Conservation (phyloP, 2,113 vertebrate genomes). For the Pseudopipra pipra region DNA sequence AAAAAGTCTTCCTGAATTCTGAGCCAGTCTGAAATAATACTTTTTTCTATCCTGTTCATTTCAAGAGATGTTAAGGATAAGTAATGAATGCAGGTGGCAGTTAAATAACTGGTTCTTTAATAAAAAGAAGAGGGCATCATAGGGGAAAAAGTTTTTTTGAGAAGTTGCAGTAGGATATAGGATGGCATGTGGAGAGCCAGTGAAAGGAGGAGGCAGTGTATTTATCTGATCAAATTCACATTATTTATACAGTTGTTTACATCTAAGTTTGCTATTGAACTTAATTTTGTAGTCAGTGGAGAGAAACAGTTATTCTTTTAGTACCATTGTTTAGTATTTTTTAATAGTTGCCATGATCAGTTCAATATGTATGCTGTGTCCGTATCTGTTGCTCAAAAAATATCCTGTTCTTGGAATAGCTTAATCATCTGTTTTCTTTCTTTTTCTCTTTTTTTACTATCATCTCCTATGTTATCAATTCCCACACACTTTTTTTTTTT, state of each 20-base stretch:
- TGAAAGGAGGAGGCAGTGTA: not conserved
- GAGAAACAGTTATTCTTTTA: not conserved
- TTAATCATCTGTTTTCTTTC: not conserved
- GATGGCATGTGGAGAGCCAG: not conserved
- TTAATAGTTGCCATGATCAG: not conserved
- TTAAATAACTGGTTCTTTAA: not conserved
- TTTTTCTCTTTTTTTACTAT: not conserved
- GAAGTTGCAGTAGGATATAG: not conserved
- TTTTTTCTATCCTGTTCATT: not conserved
- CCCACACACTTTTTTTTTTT: fast-evolving
- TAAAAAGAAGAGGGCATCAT: not conserved
- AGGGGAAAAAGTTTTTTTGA: not conserved
- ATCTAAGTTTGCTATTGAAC: not conserved
- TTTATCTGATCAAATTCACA: not conserved
- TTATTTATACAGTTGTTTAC: not conserved
- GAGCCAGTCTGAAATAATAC: not conserved
- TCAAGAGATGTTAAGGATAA: not conserved
- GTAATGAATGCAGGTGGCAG: not conserved
- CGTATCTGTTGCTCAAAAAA: not conserved
- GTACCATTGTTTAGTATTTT: not conserved
- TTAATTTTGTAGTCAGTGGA: not conserved
- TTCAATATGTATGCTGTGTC: not conserved
- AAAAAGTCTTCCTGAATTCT: not conserved
- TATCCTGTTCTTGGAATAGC: not conserved
- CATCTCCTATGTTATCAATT: not conserved